Evolutionary conservation across 2,888 invertebrate genomes (phyloP), one percentile per base, ranked within the genome.

Genomic region (Trypoxylon attenuatum): DNA sequence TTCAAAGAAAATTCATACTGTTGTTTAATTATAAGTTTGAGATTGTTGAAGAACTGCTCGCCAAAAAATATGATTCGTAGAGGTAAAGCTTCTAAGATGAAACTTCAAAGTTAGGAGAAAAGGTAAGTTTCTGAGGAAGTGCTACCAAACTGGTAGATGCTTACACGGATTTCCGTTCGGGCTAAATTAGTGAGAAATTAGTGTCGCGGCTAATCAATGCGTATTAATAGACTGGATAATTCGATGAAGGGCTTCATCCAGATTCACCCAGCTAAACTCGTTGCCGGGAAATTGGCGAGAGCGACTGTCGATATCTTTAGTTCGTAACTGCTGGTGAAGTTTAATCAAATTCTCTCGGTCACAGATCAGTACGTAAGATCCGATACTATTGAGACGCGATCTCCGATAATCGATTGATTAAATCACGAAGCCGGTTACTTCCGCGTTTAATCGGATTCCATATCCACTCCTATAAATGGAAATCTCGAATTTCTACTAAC

Each of bases 321-420:
- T 42, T n/a, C n/a, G n/a, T n/a, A 38, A 23, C 10, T n/a, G 33
- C 5, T 55, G 22, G 13, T 23, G 23, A 46, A 55, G 47, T 55
- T 55, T 55, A 46, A 55, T 55, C 23, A 25, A 38, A 47, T 55
- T 55, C 19, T 39, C n/a, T 23, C n/a, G 15, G 27, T 43, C 21
- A 43, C 25, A 46, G 55, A 55, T 46, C 39, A 39, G 46, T 46
- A 23, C 39, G 16, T 46, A 38, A 16, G 47, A 33, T 33, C 22
- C 41, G 23, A 51, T 51, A 13, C 8, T n/a, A 41, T 51, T 41
- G 25, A n/a, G 15, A n/a, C 3, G 25, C 16, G 39, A 50, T 41
- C 51, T 51, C 10, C 51, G 23, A 22, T 25, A 23, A 25, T 19
- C 39, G 41, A 51, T 41, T 25, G 39, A 22, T 16, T 13, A 16